Evolutionary conservation across 2,888 invertebrate genomes (phyloP).

Genomic region (Andrena praecox): DNA sequence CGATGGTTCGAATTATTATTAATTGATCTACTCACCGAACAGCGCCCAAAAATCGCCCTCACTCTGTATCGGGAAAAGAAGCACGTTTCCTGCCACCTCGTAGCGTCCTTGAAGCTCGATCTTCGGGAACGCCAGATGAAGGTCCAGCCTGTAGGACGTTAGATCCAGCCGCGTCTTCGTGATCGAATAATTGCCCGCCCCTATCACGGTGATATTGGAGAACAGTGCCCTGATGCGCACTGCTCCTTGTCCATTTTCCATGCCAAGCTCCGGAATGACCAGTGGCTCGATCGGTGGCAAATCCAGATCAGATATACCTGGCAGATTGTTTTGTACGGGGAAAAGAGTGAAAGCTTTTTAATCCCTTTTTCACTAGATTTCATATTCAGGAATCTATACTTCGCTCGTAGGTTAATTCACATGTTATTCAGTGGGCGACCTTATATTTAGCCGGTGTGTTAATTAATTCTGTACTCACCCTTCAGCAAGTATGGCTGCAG

Average conservation of each 20-base stretch:
- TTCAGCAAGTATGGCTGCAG: conserved; percentile 89
- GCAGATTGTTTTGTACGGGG: neutral
- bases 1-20: no score
- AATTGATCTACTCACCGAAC: conserved; percentile 87
- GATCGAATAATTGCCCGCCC: conserved; percentile 91
- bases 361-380: neutral
- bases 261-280: conserved; percentile 89
- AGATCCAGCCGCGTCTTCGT: conserved; percentile 86
- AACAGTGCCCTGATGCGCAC: conserved; percentile 91
- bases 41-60: conserved; percentile 93
- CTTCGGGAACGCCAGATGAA: conserved; percentile 87
- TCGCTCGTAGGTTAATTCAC: neutral
- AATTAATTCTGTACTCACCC: conserved; percentile 77
- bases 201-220: conserved; percentile 91
- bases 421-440: neutral
- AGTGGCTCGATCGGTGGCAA: conserved; percentile 92
- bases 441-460: neutral
- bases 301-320: conserved; percentile 90
- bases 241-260: conserved; percentile 92
- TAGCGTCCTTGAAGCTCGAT: conserved; percentile 92
- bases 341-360: neutral
- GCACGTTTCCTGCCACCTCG: conserved; percentile 91
- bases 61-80: conserved; percentile 92
- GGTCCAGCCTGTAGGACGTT: conserved; percentile 78
- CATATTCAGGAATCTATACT: neutral